Evolutionary conservation across 2,113 vertebrate genomes (phyloP).

Genomic region (Sinocyclocheilus grahami): DNA sequence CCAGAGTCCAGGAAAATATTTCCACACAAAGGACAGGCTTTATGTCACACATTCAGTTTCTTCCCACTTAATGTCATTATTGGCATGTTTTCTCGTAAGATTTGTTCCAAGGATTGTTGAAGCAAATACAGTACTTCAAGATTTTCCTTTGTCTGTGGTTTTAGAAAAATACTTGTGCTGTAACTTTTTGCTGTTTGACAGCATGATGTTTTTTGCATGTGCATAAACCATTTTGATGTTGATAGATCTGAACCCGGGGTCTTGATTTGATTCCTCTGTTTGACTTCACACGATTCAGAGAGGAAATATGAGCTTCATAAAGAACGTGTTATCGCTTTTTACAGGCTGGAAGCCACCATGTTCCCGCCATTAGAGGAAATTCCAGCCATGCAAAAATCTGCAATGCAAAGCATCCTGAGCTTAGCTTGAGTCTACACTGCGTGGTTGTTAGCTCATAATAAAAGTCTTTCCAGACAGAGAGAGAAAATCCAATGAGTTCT

Average conservation of each 20-base stretch:
- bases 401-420: conserved; percentile 49
- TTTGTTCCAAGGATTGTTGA: neutral
- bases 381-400: conserved; percentile 47
- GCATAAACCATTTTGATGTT: neutral
- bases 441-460: neutral
- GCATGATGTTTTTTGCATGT: neutral
- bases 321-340: conserved; percentile 42
- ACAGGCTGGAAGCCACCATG: conserved; percentile 39
- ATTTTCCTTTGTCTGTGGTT: conserved; percentile 26
- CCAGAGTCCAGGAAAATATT: neutral
- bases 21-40: neutral
- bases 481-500: neutral
- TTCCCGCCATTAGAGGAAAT: conserved; percentile 53
- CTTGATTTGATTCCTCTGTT: neutral
- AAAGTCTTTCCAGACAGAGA: neutral
- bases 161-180: neutral
- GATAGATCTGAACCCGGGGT: neutral
- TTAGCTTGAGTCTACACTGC: neutral
- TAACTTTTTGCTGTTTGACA: neutral
- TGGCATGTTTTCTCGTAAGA: neutral
- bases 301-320: conserved; percentile 37
- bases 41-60: neutral
- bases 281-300: neutral
- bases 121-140: neutral
- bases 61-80: neutral